Conservation (phyloP, 1,140 invertebrate species). For the Chionoecetes opilio region DNA sequence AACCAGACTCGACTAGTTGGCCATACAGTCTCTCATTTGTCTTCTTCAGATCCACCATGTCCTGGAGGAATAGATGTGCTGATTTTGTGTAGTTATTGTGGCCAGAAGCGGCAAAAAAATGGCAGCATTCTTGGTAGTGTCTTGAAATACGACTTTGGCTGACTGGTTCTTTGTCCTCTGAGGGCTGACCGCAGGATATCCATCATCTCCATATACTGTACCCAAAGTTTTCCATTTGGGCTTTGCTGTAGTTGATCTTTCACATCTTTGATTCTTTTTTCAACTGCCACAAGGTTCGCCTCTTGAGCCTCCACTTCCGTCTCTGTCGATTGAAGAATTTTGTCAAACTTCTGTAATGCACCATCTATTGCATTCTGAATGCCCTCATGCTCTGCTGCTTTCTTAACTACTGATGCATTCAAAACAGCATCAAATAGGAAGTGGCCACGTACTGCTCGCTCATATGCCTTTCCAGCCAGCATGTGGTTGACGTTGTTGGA, state of each 20-base stretch:
- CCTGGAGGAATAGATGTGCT: conserved; percentile 56
- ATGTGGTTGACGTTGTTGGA: conserved; percentile 40
- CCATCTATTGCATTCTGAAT: conserved; percentile 32
- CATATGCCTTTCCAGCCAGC: conserved; percentile 63
- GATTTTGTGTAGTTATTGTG: conserved; percentile 59
- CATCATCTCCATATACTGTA: conserved; percentile 56
- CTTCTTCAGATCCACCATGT: conserved; percentile 58
- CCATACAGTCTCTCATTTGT: conserved; percentile 59
- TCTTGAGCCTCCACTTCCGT: conserved; percentile 37
- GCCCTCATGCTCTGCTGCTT: conserved; percentile 24
- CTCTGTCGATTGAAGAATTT: conserved; percentile 1
- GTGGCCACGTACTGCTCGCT: conserved; percentile 41
- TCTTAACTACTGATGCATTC: conserved; percentile 28
- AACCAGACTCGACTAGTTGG: conserved; percentile 47
- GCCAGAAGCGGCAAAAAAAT: conserved; percentile 59
- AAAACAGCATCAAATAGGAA: conserved; percentile 37
- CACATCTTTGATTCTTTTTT: conserved; percentile 47
- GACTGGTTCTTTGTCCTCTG: conserved; percentile 62
- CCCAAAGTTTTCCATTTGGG: conserved; percentile 60
- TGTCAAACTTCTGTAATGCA: conserved; percentile 38
- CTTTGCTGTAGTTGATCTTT: conserved; percentile 56
- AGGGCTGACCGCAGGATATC: conserved; percentile 55
- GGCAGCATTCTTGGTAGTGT: conserved; percentile 56
- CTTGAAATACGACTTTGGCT: conserved; percentile 43
- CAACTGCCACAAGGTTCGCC: conserved; percentile 4